Percentiles rank a stretch among this genome's conserved stretches.
Evolutionary conservation across 2,888 invertebrate species (phyloP).

Genomic region (Heterodera filipjevi): DNA sequence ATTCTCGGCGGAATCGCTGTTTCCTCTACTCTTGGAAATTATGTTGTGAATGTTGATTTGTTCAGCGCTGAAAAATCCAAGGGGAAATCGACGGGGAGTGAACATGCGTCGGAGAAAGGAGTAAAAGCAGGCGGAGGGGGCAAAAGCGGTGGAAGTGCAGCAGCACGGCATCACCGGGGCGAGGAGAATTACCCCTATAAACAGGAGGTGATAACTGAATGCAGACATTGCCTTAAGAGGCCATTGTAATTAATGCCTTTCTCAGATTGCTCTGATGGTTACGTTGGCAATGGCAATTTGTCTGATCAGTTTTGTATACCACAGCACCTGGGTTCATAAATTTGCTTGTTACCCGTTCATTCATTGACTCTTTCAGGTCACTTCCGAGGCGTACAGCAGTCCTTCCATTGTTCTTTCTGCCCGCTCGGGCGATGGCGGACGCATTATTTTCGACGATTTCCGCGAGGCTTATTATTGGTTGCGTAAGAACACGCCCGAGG

Average conservation of each 20-base stretch:
- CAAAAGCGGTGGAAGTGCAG: constrained; percentile 37
- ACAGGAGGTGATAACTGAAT: constrained; percentile 74
- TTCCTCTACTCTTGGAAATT: constrained; percentile 80
- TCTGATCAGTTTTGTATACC: constrained; percentile 85
- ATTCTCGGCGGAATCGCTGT: constrained; percentile 91
- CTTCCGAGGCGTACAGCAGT: constrained; percentile 95
- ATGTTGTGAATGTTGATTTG: constrained; percentile 80
- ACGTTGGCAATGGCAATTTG: constrained; percentile 73
- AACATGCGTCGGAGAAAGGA: constrained; percentile 12
- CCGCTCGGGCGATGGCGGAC: constrained; percentile 78
- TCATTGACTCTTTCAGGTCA: constrained; percentile 83
- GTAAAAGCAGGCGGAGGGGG: constrained; percentile 30
- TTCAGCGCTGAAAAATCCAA: constrained; percentile 13
- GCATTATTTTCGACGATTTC: constrained; percentile 98
- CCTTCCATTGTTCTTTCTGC: constrained; percentile 79
- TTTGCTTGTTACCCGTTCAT: background rate
- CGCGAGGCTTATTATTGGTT: constrained; percentile 98
- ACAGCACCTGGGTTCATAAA: constrained; percentile 67
- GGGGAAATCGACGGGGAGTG: background rate
- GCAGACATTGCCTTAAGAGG: background rate
- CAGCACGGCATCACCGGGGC: constrained; percentile 29
- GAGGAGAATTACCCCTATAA: constrained; percentile 76
- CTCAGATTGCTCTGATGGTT: constrained; percentile 79
- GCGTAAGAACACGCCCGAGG: constrained; percentile 88
- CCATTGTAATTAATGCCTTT: background rate